A percentile compares a stretch with the other conserved stretches of the same genome.
phyloP scores from a whole-genome alignment of 2,113 vertebrate species.

The Dunckerocampus dactyliophorus region DNA sequence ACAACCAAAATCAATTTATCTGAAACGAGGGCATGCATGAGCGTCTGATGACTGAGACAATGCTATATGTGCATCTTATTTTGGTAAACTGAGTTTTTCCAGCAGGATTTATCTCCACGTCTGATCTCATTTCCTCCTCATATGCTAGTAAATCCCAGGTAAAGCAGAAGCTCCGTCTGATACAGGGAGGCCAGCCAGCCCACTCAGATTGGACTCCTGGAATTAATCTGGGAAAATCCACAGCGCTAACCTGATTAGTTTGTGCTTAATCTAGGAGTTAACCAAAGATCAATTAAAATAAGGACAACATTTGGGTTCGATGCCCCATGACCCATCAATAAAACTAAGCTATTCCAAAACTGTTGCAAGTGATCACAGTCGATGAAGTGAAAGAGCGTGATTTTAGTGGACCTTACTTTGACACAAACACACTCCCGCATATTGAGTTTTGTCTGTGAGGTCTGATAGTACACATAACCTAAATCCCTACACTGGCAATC shows the following conservation, averaged over 20 bases:
- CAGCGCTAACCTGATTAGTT: conserved; percentile 61
- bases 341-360: conserved; percentile 34
- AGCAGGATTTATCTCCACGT: conserved; percentile 46
- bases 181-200: conserved; percentile 25
- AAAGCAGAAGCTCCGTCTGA: conserved; percentile 39
- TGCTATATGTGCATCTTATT: conserved; percentile 51
- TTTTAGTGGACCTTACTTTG: not conserved
- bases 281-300: conserved; percentile 63
- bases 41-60: conserved; percentile 35
- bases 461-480: conserved; percentile 24
- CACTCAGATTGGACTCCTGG: conserved; percentile 52
- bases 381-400: not conserved
- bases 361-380: conserved; percentile 3
- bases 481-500: conserved; percentile 52
- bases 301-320: conserved; percentile 54
- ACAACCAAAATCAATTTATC: conserved; percentile 55
- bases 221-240: conserved; percentile 70
- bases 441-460: conserved; percentile 17
- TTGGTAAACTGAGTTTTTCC: conserved; percentile 39
- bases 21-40: conserved; percentile 40
- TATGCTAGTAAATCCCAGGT: conserved; percentile 68
- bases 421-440: not conserved
- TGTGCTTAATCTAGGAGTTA: conserved; percentile 55
- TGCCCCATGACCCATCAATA: conserved; percentile 31
- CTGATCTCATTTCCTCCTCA: conserved; percentile 65